Base-by-base conservation (phyloP, 2,888 invertebrate species). In the Oxyscelio sp. region DNA sequence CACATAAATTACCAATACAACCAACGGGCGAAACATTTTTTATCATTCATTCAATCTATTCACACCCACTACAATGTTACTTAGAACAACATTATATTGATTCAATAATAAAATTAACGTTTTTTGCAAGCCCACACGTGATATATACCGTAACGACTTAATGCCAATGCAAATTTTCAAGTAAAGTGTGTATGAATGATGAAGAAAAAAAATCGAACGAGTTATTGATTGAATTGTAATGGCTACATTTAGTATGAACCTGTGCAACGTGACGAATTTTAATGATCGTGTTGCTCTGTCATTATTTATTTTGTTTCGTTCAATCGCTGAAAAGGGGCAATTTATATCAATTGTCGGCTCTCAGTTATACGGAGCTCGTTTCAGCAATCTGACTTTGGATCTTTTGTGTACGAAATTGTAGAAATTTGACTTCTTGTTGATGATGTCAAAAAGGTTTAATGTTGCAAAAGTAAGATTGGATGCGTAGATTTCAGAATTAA, bases 21-120 rank as follows among this genome's bases (percentile, higher is more conserved):
- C 24, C 56, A 66, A 48, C 59, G 24, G 45, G 78, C 66, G 73
- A 68, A 66, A 77, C 73, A 78, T 83, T 83, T 83, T 78, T 78
- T 83, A 83, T 83, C 73, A 68, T 61, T 73, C 77, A 73, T 83
- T 78, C 83, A 83, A 83, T 83, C 78, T 83, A 73, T 83, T 66
- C 83, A 78, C 78, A 83, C 83, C 78, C 83, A 78, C 83, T 66
- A 66, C 73, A 78, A 66, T 58, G 83, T 71, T 70, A 27, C 75
- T 50, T 65, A 61, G 73, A 73, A 73, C 83, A 77, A 73, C 83
- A 71, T 71, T 77, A 77, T 82, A 82, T 82, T 77, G 75, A 77
- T 71, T 65, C 65, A 54, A 77, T 82, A 82, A 77, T 82, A 71
- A 71, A 77, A 77, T 50, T 38, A 40, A 52, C 71, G 43, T 75